Percentiles rank a stretch among this genome's conserved stretches.
Conservation (phyloP, 2,113 vertebrate genomes). For the Petaurus breviceps region DNA sequence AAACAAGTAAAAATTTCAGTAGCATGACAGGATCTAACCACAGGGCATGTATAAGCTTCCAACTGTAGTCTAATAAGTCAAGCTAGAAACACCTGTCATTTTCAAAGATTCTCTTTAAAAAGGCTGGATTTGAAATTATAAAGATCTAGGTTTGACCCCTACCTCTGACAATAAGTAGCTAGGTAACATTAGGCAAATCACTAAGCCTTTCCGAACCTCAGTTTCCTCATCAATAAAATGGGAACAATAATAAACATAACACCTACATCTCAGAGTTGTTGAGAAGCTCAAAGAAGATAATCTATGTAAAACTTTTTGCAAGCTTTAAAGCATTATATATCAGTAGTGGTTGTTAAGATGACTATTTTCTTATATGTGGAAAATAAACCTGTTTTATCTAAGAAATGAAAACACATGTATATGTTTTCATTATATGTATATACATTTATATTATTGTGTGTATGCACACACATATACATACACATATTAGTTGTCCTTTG, state of each 20-base stretch:
- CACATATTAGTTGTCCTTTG: background rate
- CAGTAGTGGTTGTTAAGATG: background rate
- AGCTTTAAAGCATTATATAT: background rate
- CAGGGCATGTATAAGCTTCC: background rate
- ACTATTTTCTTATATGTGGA: background rate
- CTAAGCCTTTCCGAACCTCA: background rate
- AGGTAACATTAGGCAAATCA: background rate
- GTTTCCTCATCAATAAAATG: background rate
- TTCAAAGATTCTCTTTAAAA: background rate
- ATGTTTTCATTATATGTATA: background rate
- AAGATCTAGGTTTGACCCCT: background rate
- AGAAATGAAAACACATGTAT: background rate
- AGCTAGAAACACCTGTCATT: background rate
- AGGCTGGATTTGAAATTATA: background rate
- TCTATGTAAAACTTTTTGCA: background rate
- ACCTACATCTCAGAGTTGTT: background rate
- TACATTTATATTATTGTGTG: too few relatives aligned
- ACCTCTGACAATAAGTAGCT: background rate
- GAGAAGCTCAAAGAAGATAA: background rate
- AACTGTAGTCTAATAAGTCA: background rate
- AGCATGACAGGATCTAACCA: constrained; percentile 11
- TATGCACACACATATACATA: background rate
- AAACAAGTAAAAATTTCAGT: constrained; percentile 2
- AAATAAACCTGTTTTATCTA: background rate
- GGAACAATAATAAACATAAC: background rate